Evolutionary conservation across 2,113 vertebrate species (phyloP).

Genomic region (Actenoides hombroni): DNA sequence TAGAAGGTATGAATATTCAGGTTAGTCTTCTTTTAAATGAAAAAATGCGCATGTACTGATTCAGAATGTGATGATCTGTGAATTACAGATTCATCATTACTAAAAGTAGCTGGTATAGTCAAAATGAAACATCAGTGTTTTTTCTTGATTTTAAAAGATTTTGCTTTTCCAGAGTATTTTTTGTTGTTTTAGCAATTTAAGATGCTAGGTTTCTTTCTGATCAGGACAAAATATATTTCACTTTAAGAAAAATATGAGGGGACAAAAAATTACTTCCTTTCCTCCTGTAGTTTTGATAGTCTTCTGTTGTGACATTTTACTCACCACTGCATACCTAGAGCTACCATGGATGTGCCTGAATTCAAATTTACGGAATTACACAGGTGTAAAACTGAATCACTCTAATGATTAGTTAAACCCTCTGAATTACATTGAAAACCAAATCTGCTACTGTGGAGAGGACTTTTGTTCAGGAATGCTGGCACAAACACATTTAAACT

Average conservation of each 20-base stretch:
- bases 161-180: background rate
- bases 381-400: background rate
- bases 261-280: background rate
- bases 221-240: background rate
- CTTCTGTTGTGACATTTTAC: background rate
- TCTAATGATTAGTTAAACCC: conserved; percentile 6
- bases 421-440: background rate
- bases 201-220: background rate
- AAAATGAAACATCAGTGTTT: background rate
- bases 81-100: background rate
- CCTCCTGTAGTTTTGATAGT: background rate
- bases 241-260: background rate
- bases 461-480: background rate
- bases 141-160: background rate
- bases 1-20: background rate
- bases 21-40: background rate
- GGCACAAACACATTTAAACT: background rate
- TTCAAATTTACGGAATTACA: background rate
- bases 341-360: background rate
- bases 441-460: background rate
- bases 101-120: background rate
- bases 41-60: background rate
- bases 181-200: background rate
- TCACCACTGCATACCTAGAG: background rate
- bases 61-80: background rate